Conservation (phyloP, 2,113 vertebrate species). For the Larimichthys polyactis region DNA sequence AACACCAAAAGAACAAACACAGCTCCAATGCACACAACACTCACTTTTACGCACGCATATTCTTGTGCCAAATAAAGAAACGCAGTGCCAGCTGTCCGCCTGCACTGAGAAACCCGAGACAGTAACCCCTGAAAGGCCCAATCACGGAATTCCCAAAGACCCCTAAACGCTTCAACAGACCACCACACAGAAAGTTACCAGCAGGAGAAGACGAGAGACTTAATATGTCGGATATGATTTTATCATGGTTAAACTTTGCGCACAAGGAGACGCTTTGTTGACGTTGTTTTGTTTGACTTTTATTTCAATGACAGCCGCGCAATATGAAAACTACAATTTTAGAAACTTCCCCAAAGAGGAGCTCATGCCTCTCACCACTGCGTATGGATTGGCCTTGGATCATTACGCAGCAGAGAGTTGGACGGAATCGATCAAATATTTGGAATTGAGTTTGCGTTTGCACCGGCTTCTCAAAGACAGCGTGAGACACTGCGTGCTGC, state of each 20-base stretch:
- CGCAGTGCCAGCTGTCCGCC: constrained; percentile 28
- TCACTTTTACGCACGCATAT: constrained; percentile 25
- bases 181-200: constrained; percentile 16
- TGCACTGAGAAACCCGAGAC: constrained; percentile 54
- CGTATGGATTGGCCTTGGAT: constrained; percentile 85
- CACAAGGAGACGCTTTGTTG: not conserved
- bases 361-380: constrained; percentile 84
- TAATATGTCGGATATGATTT: constrained; percentile 14
- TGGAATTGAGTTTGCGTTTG: constrained; percentile 88
- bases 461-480: constrained; percentile 87
- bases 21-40: too few relatives aligned
- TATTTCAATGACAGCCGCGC: constrained; percentile 54
- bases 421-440: constrained; percentile 83
- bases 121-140: constrained; percentile 27
- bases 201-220: not conserved
- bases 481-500: constrained; percentile 84
- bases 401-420: constrained; percentile 86
- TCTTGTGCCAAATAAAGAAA: constrained; percentile 48
- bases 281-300: constrained; percentile 18
- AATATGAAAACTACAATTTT: constrained; percentile 90
- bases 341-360: constrained; percentile 84
- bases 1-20: not conserved
- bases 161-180: constrained; percentile 68
- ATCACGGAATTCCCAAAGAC: constrained; percentile 63
- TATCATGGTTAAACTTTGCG: constrained; percentile 55